Base-by-base conservation (phyloP, 2,888 invertebrate genomes). In the Exephanes ischioxanthus region DNA sequence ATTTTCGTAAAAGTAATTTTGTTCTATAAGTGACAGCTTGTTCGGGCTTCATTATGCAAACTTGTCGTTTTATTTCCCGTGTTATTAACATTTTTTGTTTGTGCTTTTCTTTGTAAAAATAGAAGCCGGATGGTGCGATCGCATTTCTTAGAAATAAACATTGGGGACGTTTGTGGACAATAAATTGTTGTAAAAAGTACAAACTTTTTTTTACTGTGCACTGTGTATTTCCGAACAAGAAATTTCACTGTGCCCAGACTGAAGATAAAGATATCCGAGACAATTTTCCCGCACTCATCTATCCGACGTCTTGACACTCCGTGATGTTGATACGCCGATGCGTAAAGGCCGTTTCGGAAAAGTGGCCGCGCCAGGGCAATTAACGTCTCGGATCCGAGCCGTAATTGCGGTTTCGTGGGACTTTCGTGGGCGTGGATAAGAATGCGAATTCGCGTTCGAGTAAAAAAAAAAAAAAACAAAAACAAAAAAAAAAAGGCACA, bases 391-490 rank as follows among this genome's bases (percentile, higher is more conserved):
- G 41, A 33, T 66, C 48, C 33, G 33, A 51, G 19, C 53, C 66
- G 66, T 53, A 76, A 76, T 76, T 66, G 66, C 48, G 14, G 22
- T 14, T 51, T 76, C 76, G 73, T 68, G 87, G 83, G 86, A 88
- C 87, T 87, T 87, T 75, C 83, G 71, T 75, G 80, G 85, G 83
- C 77, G 80, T 79, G 88, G 86, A 86, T 90, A 85, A 88, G 87
- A 81, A 87, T 73, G 55, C 81, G 55, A 80, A 80, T 80, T 84
- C 84, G 76, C 81, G 78, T 55, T 37, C 82, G 83, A 84, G 88
- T 86, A 86, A 87, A 87, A 89, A 87, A 89, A 45, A 45, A 45
- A 0, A 4, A 84, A 75, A 87, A 84, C 33, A 30, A 63, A 45
- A 45, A 45, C 3, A 4, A 84, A 75, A 87, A 84, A 63, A 30